Evolutionary conservation across 92 coral and sea anemone species (phyloP), one percentile per base, ranked within the genome.

Genomic region (Hydrozoanthus gracilis): DNA sequence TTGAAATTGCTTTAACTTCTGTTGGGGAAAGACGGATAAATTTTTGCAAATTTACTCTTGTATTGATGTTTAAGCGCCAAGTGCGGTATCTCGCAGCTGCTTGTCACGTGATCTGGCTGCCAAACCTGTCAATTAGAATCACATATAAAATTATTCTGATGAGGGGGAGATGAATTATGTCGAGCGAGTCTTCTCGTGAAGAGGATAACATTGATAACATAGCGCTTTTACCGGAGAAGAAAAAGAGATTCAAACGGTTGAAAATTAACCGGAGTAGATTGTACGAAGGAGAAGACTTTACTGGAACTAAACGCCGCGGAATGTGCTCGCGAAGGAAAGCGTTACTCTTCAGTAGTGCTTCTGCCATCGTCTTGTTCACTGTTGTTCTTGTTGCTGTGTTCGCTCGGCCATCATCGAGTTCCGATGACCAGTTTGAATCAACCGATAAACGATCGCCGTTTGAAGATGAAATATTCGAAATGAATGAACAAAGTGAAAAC

Each of bases 391-490:
- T 94, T 44, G 90, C 91, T 15, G 90, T 91, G 51, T 89, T 94
- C 88, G 94, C 93, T 69, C 90, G 95, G 52, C 94, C 98, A 58
- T 94, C 98, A 70, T 82, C 95, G 10, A 88, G 95, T 48, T 84
- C 86, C 60, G 94, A 92, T 74, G 87, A 86, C 64, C 92, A 86
- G 61, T 86, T 84, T 82, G 83, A 67, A 17, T 66, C 50, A 8
- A 83, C 68, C 49, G 86, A 88, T 15, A 89, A 86, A 76, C 82
- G 90, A 71, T 87, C 93, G 49, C 83, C 83, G 10, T 52, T 78
- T 52, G 91, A 92, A 86, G 88, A 86, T 73, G 91, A 60, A 71
- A 76, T 82, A 56, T 15, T 82, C 7, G 78, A 62, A 54, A 35
- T 18, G 47, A 47, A 69, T 6, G 64, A 86, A 39, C 82, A 17